These are phyloP conservation scores for Meloidogyne floridensis DNA, from an alignment of 1,140 invertebrate genomes.

Conservation along the genomic window DNA sequence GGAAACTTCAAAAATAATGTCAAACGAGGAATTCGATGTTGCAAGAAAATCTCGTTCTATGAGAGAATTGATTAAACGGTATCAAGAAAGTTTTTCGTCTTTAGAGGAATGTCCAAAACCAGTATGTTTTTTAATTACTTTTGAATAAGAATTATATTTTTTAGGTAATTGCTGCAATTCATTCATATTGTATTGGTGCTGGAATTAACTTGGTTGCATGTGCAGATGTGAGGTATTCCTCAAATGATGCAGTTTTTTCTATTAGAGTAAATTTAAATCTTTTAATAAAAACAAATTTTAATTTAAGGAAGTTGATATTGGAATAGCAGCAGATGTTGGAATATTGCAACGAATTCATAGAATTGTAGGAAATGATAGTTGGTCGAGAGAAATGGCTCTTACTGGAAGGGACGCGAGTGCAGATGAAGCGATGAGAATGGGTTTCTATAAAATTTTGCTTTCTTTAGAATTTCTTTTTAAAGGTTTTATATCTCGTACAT, in stretches of 20 bases:
- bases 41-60: conserved; percentile 74
- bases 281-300: conserved; percentile 7
- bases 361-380: conserved; percentile 82
- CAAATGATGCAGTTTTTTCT: conserved; percentile 86
- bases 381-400: conserved; percentile 82
- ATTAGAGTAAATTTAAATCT: conserved; percentile 70
- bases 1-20: conserved; percentile 39
- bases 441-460: neutral
- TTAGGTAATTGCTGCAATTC: conserved; percentile 40
- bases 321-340: conserved; percentile 91
- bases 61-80: conserved; percentile 73
- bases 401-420: conserved; percentile 81
- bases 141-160: conserved; percentile 71
- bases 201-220: conserved; percentile 83
- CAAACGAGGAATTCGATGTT: conserved; percentile 73
- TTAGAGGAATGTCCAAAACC: conserved; percentile 82
- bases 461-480: conserved; percentile 13
- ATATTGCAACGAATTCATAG: conserved; percentile 90
- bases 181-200: conserved; percentile 74
- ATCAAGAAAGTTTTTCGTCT: conserved; percentile 71
- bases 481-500: conserved; percentile 51
- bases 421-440: conserved; percentile 74
- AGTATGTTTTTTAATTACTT: conserved; percentile 82
- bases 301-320: conserved; percentile 70
- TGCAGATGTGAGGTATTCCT: conserved; percentile 87